These are phyloP conservation scores for Pterocles gutturalis DNA, from an alignment of 2,113 vertebrate genomes.

Conservation along the genomic window DNA sequence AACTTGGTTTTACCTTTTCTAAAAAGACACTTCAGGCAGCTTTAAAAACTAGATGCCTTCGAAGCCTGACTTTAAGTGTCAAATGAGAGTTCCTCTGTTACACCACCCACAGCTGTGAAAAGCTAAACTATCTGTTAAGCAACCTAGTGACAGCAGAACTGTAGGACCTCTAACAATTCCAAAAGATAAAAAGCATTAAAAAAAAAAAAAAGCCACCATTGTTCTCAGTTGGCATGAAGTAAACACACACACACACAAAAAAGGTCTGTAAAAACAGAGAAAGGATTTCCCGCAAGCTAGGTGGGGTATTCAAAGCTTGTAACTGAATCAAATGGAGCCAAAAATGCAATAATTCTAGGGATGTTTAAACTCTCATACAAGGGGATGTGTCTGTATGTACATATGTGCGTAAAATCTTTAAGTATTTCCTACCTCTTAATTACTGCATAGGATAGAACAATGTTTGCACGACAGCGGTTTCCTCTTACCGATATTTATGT, in stretches of 20 bases:
- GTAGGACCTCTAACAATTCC: not conserved
- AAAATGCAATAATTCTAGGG: not conserved
- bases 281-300: constrained; percentile 52
- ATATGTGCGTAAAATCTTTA: not conserved
- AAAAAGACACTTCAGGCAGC: not conserved
- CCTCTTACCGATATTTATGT: not conserved
- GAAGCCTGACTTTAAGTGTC: not conserved
- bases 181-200: constrained; percentile 32
- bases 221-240: constrained; percentile 5
- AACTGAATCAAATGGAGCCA: not conserved
- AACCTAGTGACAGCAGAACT: constrained; percentile 34
- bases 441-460: not conserved
- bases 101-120: not conserved
- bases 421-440: not conserved
- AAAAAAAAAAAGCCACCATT: constrained; percentile 7
- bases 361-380: not conserved
- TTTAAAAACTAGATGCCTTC: not conserved
- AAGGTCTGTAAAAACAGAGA: constrained; percentile 44
- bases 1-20: not conserved
- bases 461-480: not conserved
- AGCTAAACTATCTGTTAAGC: not conserved
- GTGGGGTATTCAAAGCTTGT: constrained; percentile 22
- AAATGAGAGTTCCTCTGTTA: not conserved
- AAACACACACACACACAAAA: constrained; percentile 20
- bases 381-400: not conserved